These are phyloP conservation scores for Epirrhoe alternata DNA, from an alignment of 2,888 invertebrate genomes.

Conservation along the genomic window DNA sequence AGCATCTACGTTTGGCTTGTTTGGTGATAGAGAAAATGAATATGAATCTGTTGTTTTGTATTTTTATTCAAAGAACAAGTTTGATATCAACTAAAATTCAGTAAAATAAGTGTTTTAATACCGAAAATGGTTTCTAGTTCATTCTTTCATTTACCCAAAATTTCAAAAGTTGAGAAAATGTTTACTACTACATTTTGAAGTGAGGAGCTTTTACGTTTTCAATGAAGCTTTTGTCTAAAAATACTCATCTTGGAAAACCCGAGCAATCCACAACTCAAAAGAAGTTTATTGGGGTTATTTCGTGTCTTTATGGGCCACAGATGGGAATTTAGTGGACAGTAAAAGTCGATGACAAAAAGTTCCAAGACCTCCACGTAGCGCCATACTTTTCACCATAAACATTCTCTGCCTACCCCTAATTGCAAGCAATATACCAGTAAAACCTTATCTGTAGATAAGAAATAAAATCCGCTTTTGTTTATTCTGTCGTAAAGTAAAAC, in stretches of 20 bases:
- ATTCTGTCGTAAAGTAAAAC: slow-evolving; percentile 44
- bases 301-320: slow-evolving; percentile 23
- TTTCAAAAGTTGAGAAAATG: background rate
- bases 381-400: slow-evolving; percentile 53
- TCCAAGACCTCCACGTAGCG: slow-evolving; percentile 37
- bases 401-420: slow-evolving; percentile 60
- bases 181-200: background rate
- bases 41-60: too few species aligned
- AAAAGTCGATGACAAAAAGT: slow-evolving; percentile 32
- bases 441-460: slow-evolving; percentile 61
- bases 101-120: too few species aligned
- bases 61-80: too few species aligned
- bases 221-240: slow-evolving; percentile 1
- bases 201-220: background rate
- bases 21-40: too few species aligned
- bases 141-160: too few species aligned
- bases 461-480: slow-evolving; percentile 51
- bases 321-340: slow-evolving; percentile 26
- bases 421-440: slow-evolving; percentile 65
- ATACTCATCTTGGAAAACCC: slow-evolving; percentile 16
- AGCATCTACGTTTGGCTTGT: too few species aligned
- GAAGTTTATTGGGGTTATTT: slow-evolving; percentile 31
- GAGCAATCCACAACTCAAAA: slow-evolving; percentile 13
- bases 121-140: too few species aligned
- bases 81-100: too few species aligned